phyloP scores from a whole-genome alignment of 2,888 invertebrate genomes.

The Leptopterna dolabrata region DNA sequence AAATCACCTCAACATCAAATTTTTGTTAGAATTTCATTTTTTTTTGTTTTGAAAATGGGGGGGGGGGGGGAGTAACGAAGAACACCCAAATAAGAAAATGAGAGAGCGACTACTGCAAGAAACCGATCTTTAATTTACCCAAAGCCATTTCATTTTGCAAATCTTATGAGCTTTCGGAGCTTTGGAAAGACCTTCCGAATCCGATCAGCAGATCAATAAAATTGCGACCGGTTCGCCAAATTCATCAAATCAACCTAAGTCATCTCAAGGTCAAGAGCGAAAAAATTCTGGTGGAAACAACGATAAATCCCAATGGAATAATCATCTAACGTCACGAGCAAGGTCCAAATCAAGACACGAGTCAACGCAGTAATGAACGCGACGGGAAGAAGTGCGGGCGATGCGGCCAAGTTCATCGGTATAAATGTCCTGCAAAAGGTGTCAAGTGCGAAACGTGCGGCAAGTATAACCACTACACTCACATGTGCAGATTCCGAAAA shows the following conservation, averaged over 20 bases:
- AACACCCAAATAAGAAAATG: no score
- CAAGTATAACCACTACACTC: background rate
- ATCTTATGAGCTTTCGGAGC: background rate
- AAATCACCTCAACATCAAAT: no score
- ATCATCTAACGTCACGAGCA: background rate
- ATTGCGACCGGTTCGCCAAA: background rate
- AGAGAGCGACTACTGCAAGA: background rate
- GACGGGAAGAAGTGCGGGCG: background rate
- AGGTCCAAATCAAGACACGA: background rate
- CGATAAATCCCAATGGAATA: background rate
- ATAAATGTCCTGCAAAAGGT: background rate
- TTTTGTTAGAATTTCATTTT: no score
- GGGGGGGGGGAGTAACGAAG: no score
- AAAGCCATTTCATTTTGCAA: background rate
- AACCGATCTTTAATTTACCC: background rate
- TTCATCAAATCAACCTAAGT: background rate
- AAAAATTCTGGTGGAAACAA: no score
- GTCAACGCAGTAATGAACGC: background rate
- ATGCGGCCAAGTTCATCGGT: slow-evolving; percentile 31
- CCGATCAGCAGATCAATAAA: background rate
- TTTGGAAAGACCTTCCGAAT: background rate
- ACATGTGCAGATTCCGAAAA: background rate
- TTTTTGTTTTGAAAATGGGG: no score
- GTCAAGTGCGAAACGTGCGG: background rate
- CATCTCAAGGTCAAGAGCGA: no score